Evolutionary conservation across 1,140 invertebrate genomes (phyloP).

Genomic region (Arion vulgaris): DNA sequence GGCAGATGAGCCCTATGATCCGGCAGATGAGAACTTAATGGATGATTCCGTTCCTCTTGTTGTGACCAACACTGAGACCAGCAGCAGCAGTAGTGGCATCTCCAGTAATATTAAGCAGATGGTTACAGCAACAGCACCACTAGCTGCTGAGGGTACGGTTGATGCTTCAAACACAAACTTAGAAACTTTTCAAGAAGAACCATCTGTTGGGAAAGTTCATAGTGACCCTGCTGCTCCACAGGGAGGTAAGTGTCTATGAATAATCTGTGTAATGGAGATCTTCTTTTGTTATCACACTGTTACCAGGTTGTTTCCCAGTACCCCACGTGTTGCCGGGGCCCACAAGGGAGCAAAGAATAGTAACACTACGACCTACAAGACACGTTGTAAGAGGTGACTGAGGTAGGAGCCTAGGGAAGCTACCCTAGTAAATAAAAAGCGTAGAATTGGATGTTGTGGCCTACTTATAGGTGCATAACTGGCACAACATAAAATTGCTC

Average conservation of each 20-base stretch:
- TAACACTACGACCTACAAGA: no score
- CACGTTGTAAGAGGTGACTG: no score
- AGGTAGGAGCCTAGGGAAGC: no score
- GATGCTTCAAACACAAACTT: constrained; percentile 13
- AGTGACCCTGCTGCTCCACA: neutral
- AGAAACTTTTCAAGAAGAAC: neutral
- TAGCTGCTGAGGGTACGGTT: neutral
- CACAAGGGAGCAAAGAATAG: no score
- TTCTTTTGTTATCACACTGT: no score
- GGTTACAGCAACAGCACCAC: neutral
- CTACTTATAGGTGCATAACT: no score
- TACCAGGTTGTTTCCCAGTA: no score
- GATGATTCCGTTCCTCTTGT: constrained; percentile 53
- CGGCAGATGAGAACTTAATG: constrained; percentile 77
- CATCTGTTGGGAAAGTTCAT: neutral
- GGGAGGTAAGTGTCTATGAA: neutral
- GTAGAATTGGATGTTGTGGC: no score
- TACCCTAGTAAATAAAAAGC: no score
- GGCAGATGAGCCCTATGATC: constrained; percentile 69
- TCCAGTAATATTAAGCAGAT: neutral
- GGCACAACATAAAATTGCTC: no score
- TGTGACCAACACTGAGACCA: neutral
- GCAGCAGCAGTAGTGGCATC: neutral
- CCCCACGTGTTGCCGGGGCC: no score
- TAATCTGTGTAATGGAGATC: neutral